Evolutionary conservation across 2,888 invertebrate genomes (phyloP), one percentile per base, ranked within the genome.

Genomic region (Ellobium chinense): DNA sequence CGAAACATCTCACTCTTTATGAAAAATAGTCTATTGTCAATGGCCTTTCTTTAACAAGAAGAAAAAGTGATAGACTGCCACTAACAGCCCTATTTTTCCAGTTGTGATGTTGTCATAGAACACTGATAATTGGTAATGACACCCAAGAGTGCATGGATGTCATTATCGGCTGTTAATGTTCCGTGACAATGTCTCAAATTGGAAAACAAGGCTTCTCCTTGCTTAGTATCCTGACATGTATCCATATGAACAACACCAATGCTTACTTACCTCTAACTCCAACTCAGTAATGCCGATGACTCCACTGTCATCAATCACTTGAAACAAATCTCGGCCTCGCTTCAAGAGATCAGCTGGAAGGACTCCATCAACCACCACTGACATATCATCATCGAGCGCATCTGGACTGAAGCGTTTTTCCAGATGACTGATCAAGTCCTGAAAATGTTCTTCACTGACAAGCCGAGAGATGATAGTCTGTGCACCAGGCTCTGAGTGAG

Each of bases 201-300:
- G n/a, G n/a, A n/a, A n/a, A n/a, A n/a, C n/a, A n/a, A n/a, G n/a
- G n/a, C 54, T 18, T 54, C 18, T 54, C 18, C 54, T 54, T 54
- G 54, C 54, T 14, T 9, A 14, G 54, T 54, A 14, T 9, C 54
- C 9, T 54, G 54, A 9, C 9, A 18, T 54, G 18, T 54, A 18
- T 54, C 12, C 18, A 54, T 14, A n/a, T n/a, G n/a, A n/a, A n/a
- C 24, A 9, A 34, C 29, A 66, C 34, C 4, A 9, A 31, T 21
- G 34, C 14, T 24, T 21, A 74, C 77, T 69, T 56, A 79, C 78
- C 78, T 79, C 72, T 18, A 79, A 14, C 2, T 72, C 78, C n/a
- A n/a, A n/a, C 58, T 79, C 78, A 36, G 63, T 27, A 29, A 79
- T 72, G 34, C 78, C 78, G 29, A 72, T n/a, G 0, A 34, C 70